Base-by-base conservation (phyloP, 2,888 invertebrate genomes). In the Exephanes ischioxanthus region DNA sequence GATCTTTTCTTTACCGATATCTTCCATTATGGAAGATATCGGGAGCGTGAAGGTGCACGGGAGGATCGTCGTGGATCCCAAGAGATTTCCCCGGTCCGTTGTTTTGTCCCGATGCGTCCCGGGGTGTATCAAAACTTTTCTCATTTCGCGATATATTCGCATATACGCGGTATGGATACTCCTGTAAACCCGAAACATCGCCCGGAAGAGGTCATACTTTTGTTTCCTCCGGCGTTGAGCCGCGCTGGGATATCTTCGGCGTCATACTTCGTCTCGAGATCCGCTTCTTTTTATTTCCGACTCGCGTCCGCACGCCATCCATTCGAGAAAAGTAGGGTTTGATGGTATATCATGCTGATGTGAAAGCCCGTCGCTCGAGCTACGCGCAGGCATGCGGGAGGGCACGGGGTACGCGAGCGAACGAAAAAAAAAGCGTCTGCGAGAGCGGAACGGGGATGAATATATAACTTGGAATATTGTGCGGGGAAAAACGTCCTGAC, bases 301-400 rank as follows among this genome's bases (percentile, higher is more conserved):
- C 58, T 30, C 71, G 71, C 73, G 58, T 72, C 70, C 75, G 77
- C 76, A 80, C 79, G 80, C 77, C 80, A 81, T 84, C 83, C 79
- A 82, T 88, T 87, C 77, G 48, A 82, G 84, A 84, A 83, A 86
- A 85, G 82, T 80, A 82, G 85, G 86, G 85, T 87, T 86, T 79
- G 41, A 66, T 73, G 81, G 83, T 87, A 79, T 86, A 82, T 87
- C 86, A 84, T 78, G 70, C 58, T 78, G 85, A 83, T 83, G 85
- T 81, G 83, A 84, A 86, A 86, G 41, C 41, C 3, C 41, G 9
- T 41, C 41, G 81, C 83, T 81, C 80, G 80, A 66, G 72, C 67
- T 70, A 26, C 67, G 14, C 37, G 14, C n/a, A 37, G 37, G 37
- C 58, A 3, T 19, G 22, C 61, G 16, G 26, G 26, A 55, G 55